Conservation (phyloP, 2,888 invertebrate species). For the Vanessa cardui region DNA sequence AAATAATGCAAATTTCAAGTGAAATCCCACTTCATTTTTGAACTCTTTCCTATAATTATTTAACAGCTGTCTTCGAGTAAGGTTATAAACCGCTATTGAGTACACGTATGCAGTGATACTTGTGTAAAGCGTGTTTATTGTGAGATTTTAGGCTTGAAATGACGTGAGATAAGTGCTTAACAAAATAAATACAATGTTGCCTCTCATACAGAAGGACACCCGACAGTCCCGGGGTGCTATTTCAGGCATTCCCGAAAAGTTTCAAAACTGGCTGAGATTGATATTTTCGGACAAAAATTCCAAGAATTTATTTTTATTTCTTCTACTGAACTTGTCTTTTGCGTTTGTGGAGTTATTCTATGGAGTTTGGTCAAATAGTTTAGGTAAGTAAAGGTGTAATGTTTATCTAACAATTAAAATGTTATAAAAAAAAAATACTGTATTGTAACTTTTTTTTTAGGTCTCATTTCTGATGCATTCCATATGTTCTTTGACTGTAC, state of each 20-base stretch:
- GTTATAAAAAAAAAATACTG: no score
- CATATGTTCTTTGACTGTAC: conserved; percentile 99
- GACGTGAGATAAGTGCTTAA: conserved; percentile 59
- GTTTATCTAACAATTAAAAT: background rate
- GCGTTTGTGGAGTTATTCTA: conserved; percentile 98
- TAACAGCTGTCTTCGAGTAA: conserved; percentile 48
- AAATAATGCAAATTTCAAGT: conserved; percentile 31
- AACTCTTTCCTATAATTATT: conserved; percentile 23
- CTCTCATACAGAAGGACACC: conserved; percentile 89
- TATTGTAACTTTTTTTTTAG: conserved; percentile 78
- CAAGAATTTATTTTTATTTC: conserved; percentile 95
- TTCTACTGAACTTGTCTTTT: conserved; percentile 96
- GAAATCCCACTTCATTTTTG: conserved; percentile 20
- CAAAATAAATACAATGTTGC: conserved; percentile 84
- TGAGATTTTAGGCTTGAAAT: conserved; percentile 65
- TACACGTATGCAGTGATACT: conserved; percentile 80
- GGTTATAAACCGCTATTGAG: conserved; percentile 72
- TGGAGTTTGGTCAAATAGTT: conserved; percentile 94
- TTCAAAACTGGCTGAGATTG: conserved; percentile 90
- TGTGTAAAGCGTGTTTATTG: conserved; percentile 59
- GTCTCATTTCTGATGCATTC: conserved; percentile 98
- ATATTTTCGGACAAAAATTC: conserved; percentile 97
- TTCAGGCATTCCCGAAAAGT: conserved; percentile 87
- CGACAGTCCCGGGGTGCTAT: conserved; percentile 79
- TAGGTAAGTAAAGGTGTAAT: conserved; percentile 81